Evolutionary conservation across 1,140 invertebrate genomes (phyloP), one percentile per base, ranked within the genome.

Genomic region (Bombus picipes): DNA sequence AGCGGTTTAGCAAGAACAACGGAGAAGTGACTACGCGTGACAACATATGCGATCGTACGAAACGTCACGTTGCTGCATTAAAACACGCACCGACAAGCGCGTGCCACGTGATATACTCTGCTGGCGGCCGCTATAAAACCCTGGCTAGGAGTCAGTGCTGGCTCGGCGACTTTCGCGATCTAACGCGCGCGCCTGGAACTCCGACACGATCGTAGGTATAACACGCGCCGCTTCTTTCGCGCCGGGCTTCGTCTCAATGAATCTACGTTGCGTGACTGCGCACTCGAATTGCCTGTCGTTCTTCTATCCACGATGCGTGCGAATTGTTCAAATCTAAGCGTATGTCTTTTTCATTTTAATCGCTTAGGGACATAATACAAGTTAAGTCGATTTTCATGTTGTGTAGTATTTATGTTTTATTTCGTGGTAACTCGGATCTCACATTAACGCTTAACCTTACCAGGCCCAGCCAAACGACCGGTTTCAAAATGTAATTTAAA

Each of bases 101-200:
- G 81, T 59, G 74, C 76, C 75, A 84, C 83, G 83, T 84, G 83
- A 84, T 62, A 32, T 39, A 71, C 47, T 37, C 75, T 37, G 73
- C 47, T 43, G 74, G 18, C 65, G 10, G 32, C 53, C 39, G 37
- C 53, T 72, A 79, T 84, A 79, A 71, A 79, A 57, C 53, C 43
- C 32, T n/a, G 25, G 75, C 37, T 18, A 84, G 73, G 32, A 79
- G 83, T 71, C 73, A 84, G 83, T 84, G 76, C 53, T 47, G 18
- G 76, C 76, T 59, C 53, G 83, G 66, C 83, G 83, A 84, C 83
- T 84, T 84, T 84, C 65, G 83, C 83, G 83, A 83, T 83, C 74
- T 70, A 83, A 83, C 82, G 82, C 82, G 82, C 65, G 74, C 82
- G 82, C 22, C 82, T 78, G 82, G 74, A 78, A 83, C 74, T 83